phyloP scores from a whole-genome alignment of 2,888 invertebrate species.

The Campopleginae sp. region DNA sequence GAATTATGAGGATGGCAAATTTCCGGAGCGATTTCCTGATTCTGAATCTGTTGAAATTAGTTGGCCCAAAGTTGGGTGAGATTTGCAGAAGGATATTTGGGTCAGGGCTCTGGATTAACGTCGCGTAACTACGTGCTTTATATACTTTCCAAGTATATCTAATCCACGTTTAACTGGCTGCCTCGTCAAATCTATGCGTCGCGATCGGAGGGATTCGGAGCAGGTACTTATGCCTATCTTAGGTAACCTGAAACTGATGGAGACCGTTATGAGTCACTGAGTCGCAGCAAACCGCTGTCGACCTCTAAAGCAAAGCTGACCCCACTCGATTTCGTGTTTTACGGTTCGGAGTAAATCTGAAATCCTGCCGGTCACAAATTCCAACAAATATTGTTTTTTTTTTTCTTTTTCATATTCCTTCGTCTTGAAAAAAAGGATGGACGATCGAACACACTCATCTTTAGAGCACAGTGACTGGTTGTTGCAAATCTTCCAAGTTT shows the following conservation, averaged over 20 bases:
- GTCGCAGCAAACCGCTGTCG: not conserved
- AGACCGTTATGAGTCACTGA: not conserved
- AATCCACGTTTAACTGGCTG: not conserved
- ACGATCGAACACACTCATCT: not conserved
- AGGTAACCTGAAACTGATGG: not conserved
- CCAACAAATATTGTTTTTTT: not conserved
- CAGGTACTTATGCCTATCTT: not conserved
- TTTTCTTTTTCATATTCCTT: not conserved
- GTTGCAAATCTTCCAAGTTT: slow-evolving; percentile 33
- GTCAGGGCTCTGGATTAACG: not conserved
- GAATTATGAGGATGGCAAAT: slow-evolving; percentile 11
- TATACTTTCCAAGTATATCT: not conserved
- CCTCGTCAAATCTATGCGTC: not conserved
- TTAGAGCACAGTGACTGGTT: not conserved
- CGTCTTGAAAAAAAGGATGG: not conserved
- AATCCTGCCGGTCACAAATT: not conserved
- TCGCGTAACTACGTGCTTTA: not conserved
- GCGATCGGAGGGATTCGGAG: not conserved
- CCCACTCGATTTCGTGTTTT: not conserved
- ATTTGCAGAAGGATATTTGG: slow-evolving; percentile 10
- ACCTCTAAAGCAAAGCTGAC: not conserved
- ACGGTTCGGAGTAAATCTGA: too few relatives aligned
- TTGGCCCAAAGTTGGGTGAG: not conserved
- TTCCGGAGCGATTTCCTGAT: slow-evolving; percentile 36
- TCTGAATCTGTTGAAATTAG: slow-evolving; percentile 25